phyloP scores from a whole-genome alignment of 2,888 invertebrate genomes.

The Acleris laterana region DNA sequence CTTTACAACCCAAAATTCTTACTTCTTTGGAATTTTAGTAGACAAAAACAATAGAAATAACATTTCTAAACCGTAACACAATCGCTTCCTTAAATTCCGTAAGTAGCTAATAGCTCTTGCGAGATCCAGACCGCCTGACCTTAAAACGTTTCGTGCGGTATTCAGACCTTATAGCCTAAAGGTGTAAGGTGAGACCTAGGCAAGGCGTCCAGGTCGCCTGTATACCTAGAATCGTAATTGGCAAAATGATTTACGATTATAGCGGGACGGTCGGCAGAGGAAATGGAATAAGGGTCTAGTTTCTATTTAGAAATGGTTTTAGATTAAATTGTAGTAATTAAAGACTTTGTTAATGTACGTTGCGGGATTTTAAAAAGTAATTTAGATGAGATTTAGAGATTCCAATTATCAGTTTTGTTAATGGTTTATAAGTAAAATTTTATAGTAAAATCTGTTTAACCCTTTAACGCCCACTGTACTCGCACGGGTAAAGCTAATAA shows the following conservation, averaged over 20 bases:
- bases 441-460: no score
- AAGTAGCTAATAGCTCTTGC: constrained; percentile 4
- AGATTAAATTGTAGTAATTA: background rate
- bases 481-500: no score
- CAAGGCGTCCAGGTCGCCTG: constrained; percentile 14
- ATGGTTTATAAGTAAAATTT: no score
- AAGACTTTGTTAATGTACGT: background rate
- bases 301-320: background rate
- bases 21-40: no score
- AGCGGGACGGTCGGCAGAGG: constrained; percentile 9
- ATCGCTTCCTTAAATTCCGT: background rate
- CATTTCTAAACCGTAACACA: background rate
- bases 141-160: constrained; percentile 4
- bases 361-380: background rate
- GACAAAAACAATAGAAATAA: no score
- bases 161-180: constrained; percentile 6
- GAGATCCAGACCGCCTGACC: constrained; percentile 5
- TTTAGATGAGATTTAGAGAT: no score
- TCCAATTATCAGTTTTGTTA: no score
- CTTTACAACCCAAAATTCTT: no score
- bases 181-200: constrained; percentile 18
- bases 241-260: constrained; percentile 16
- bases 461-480: no score
- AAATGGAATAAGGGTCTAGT: constrained; percentile 4
- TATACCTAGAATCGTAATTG: constrained; percentile 13